A percentile compares a stretch with the other conserved stretches of the same genome.
Conservation (phyloP, 2,113 vertebrate species). For the Eonycteris spelaea region DNA sequence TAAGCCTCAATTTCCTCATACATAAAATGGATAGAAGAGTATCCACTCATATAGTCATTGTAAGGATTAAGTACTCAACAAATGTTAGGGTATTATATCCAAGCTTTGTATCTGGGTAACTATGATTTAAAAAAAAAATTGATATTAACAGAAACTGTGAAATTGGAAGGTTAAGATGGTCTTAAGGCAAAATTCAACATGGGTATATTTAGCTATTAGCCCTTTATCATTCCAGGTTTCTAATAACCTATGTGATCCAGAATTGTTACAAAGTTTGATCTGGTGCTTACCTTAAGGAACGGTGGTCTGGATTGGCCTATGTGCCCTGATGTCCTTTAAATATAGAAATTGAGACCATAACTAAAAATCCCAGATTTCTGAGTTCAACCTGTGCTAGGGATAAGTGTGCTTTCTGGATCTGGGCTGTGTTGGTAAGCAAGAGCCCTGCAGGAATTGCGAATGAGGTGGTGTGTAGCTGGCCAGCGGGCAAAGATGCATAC, state of each 20-base stretch:
- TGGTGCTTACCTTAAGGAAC: not conserved
- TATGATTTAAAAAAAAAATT: no score
- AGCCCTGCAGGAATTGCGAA: not conserved
- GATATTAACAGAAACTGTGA: not conserved
- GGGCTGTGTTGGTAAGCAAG: not conserved
- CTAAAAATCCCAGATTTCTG: not conserved
- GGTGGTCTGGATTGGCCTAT: not conserved
- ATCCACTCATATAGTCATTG: not conserved
- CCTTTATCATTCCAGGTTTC: not conserved
- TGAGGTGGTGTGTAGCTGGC: not conserved
- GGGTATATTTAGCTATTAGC: not conserved
- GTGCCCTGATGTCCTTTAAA: not conserved
- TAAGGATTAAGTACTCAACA: not conserved
- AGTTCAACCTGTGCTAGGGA: not conserved
- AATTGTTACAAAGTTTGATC: not conserved
- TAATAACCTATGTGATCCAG: not conserved
- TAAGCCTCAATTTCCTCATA: not conserved
- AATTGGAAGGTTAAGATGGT: not conserved
- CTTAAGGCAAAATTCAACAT: not conserved
- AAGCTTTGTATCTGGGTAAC: not conserved
- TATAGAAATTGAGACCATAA: not conserved
- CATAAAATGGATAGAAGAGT: not conserved
- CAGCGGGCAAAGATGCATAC: not conserved
- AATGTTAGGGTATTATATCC: not conserved
- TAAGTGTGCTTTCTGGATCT: not conserved